Evolutionary conservation across 2,888 invertebrate genomes (phyloP), one percentile per base, ranked within the genome.

Genomic region (Dicyrtoma fusca): DNA sequence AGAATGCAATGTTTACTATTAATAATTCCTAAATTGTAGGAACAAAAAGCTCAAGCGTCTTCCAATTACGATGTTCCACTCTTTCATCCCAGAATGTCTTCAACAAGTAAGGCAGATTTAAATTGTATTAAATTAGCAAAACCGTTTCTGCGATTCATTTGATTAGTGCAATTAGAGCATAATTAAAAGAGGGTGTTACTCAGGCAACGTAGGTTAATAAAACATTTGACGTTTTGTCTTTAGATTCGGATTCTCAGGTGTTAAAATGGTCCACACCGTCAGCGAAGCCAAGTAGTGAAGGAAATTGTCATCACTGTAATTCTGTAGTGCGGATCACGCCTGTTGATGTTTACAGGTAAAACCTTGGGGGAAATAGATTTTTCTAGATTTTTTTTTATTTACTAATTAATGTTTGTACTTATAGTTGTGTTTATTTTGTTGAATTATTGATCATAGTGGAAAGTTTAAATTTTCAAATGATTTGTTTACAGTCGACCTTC

Each of bases 41-140:
- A 98, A 84, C 97, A 97, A 86, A 97, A 97, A 84, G 96, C 97
- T 0, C 94, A 94, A 83, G 94, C 95, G 0, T 98, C 97, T 71
- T 96, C 97, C 0, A 98, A 98, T 85, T 99, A 99, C 82, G 98
- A 99, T 83, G 99, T 99, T 0, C 98, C 98, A 84, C 91, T 99
- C 75, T 91, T 97, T 79, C 98, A 99, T 83, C 89, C 92, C 0
- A 72, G 75, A 71, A 74, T 80, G 26, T 49, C 63, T n/a, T 42
- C 63, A 45, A 42, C 17, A 17, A 62, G 64, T 63, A 79, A 80
- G 74, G 57, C 73, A 21, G 51, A 25, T n/a, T 34, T 61, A 61
- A 26, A 25, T 23, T 25, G 25, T 25, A 3, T 61, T 34, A 8
- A 34, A 34, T 3, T 5, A 34, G 4, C 34, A 34, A 34, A 34